Evolutionary conservation across 30 jellyfish, hydroid and myxozoan genomes (phyloP), one percentile per base, ranked within the genome.

Genomic region (Pelagia noctiluca): DNA sequence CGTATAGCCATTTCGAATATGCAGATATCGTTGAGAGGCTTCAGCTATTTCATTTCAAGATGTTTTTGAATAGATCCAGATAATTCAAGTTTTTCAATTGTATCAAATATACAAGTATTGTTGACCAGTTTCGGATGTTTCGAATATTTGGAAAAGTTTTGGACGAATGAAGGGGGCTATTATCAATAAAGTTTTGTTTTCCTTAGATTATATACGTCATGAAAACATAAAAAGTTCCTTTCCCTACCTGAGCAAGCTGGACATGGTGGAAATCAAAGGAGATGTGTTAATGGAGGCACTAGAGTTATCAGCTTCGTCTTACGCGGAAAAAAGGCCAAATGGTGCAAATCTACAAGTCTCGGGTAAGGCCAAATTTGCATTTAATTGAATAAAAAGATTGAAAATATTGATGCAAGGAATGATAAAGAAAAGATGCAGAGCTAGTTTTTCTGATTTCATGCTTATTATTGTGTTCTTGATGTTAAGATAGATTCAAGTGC

Each of bases 191-290:
- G 2, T 5, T 31, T 0, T 8, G 30, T 28, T 31, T 52, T 52
- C 33, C 47, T 26, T 49, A 84, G 94, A 67, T 1, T 84, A 26
- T 21, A 72, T 84, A 13, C 21, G 49, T 12, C 73, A 35, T 61
- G 94, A 71, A 34, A 88, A 84, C 42, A 47, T 84, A 5, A 35
- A 71, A 37, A 84, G 63, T 22, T 36, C 83, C 3, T 84, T 84
- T 61, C 94, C 94, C 19, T 84, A 84, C 73, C 35, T 37, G 42
- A 84, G 73, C 62, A 84, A 60, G 53, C 34, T 84, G 42, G 94
- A 84, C 47, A 42, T 64, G 22, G 94, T 84, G 25, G 87, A 63
- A 16, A 31, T 84, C 42, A 21, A 22, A 25, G 94, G 94, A 5
- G 21, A 54, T 7, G 94, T 68, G 18, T 46, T 84, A 63, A 54